Percentiles rank a stretch among this genome's conserved stretches.
phyloP scores from a whole-genome alignment of 2,797 vertebrate genomes.

The Hyperoplus lanceolatus region DNA sequence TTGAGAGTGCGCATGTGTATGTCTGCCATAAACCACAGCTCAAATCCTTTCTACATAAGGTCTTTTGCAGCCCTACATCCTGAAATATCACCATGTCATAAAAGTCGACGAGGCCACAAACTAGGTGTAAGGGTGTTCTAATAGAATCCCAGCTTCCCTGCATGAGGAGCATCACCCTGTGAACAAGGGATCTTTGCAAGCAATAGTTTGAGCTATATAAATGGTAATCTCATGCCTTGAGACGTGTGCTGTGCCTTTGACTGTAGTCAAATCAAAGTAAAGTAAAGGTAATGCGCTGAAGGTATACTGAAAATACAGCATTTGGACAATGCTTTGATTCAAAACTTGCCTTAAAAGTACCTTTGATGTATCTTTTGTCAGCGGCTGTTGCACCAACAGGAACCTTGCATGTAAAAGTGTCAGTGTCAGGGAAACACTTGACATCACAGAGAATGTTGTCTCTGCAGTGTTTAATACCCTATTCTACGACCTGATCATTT shows the following conservation, averaged over 20 bases:
- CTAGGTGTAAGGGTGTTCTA: constrained; percentile 50
- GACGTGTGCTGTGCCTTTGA: constrained; percentile 2
- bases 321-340: constrained; percentile 1
- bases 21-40: constrained; percentile 55
- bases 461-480: not conserved
- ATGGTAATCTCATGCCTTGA: constrained; percentile 64
- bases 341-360: not conserved
- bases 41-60: constrained; percentile 39
- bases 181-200: constrained; percentile 45
- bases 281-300: not conserved
- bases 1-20: constrained; percentile 7
- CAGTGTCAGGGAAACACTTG: constrained; percentile 19
- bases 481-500: constrained; percentile 18
- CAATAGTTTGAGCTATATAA: constrained; percentile 64
- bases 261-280: constrained; percentile 25
- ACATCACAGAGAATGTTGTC: constrained; percentile 11
- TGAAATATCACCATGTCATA: constrained; percentile 66
- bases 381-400: not conserved
- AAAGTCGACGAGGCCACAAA: constrained; percentile 63
- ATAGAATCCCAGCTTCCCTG: constrained; percentile 69
- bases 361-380: constrained; percentile 2
- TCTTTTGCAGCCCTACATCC: constrained; percentile 19
- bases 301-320: constrained; percentile 4
- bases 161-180: constrained; percentile 22
- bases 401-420: not conserved